Percentiles rank a stretch among this genome's conserved stretches.
Conservation (phyloP, 2,113 vertebrate species). For the Otis tarda region DNA sequence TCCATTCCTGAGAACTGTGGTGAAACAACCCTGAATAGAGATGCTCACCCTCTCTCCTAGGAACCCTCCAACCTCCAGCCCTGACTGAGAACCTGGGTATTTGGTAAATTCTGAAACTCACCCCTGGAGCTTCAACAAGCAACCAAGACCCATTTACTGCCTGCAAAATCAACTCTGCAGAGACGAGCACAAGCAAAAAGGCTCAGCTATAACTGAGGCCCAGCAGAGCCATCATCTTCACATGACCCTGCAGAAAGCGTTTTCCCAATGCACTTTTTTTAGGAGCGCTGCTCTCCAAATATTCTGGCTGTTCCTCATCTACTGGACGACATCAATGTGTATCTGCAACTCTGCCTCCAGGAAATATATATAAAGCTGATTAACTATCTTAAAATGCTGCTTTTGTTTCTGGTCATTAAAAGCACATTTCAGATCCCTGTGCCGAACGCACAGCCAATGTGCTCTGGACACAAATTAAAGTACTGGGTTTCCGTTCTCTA, state of each 20-base stretch:
- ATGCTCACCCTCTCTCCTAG: neutral
- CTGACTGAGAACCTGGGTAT: neutral
- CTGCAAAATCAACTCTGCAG: neutral
- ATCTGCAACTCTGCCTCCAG: neutral
- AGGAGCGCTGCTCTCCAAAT: neutral
- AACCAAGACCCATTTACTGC: neutral
- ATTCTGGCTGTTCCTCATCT: neutral
- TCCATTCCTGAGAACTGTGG: neutral
- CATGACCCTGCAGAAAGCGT: neutral
- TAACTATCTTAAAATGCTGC: conserved; percentile 25
- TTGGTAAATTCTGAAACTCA: neutral
- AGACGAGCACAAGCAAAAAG: neutral
- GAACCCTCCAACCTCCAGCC: accelerated
- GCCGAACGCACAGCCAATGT: neutral
- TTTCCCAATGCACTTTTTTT: neutral
- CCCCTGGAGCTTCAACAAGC: neutral
- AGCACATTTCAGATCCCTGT: conserved; percentile 1
- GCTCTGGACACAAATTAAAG: neutral
- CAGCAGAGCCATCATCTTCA: neutral
- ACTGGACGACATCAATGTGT: neutral
- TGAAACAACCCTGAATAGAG: neutral
- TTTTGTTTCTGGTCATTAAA: conserved; percentile 37
- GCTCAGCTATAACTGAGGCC: neutral
- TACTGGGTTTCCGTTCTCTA: neutral
- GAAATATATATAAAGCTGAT: neutral